phyloP scores from a whole-genome alignment of 2,113 vertebrate species.

The Caranx melampygus region DNA sequence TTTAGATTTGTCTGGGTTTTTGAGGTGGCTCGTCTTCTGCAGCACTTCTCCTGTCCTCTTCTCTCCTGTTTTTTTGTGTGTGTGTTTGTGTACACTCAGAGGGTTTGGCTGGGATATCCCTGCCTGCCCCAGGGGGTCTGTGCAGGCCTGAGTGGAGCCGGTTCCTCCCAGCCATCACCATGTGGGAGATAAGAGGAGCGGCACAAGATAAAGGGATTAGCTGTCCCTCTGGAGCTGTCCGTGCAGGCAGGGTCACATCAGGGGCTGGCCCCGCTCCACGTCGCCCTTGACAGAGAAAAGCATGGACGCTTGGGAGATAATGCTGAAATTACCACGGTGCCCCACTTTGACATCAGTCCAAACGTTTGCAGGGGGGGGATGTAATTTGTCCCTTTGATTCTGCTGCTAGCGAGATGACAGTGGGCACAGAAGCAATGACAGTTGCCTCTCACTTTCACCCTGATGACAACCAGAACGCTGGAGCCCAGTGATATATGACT shows the following conservation, averaged over 20 bases:
- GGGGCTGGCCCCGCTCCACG: conserved; percentile 48
- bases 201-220: conserved; percentile 79
- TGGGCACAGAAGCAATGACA: conserved; percentile 36
- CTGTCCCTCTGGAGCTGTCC: conserved; percentile 66
- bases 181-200: conserved; percentile 74
- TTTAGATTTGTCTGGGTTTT: conserved; percentile 59
- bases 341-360: conserved; percentile 68
- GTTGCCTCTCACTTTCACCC: conserved; percentile 69
- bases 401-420: conserved; percentile 45
- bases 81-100: conserved; percentile 41
- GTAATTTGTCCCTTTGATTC: conserved; percentile 69
- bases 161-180: conserved; percentile 62
- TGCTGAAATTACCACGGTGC: conserved; percentile 65
- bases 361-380: conserved; percentile 40
- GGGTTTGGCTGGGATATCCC: conserved; percentile 69
- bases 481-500: conserved; percentile 61
- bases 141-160: conserved; percentile 61
- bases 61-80: conserved; percentile 2
- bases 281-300: conserved; percentile 66
- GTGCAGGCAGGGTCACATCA: conserved; percentile 63
- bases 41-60: background rate
- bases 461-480: conserved; percentile 28
- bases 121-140: conserved; percentile 50
- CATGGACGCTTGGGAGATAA: conserved; percentile 65
- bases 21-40: conserved; percentile 28